phyloP scores from a whole-genome alignment of 2,113 vertebrate species.

The Podarcis cretensis region DNA sequence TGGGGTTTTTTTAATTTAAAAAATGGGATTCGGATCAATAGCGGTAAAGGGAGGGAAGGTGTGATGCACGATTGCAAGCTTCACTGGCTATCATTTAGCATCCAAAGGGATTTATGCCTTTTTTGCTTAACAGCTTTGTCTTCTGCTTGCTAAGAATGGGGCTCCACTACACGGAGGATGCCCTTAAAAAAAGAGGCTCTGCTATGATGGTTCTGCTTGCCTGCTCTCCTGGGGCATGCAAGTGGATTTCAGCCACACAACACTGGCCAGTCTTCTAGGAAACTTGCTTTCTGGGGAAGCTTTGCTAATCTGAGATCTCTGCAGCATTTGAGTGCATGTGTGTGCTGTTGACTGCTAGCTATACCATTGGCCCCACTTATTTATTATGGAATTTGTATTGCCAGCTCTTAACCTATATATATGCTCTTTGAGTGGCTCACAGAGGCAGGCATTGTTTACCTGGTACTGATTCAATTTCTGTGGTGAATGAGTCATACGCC shows the following conservation, averaged over 20 bases:
- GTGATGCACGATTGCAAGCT: neutral
- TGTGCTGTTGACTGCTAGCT: neutral
- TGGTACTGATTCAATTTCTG: neutral
- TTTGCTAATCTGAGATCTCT: neutral
- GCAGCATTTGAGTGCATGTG: neutral
- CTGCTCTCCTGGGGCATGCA: neutral
- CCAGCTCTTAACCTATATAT: neutral
- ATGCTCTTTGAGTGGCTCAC: neutral
- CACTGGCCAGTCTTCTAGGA: no score
- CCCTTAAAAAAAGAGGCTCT: neutral
- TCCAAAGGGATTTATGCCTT: neutral
- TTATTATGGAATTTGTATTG: neutral
- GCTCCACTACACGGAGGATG: neutral
- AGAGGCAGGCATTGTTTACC: neutral
- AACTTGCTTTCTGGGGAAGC: neutral
- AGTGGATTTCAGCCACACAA: neutral
- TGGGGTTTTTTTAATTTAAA: neutral
- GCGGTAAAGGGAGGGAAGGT: neutral
- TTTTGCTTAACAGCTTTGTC: neutral
- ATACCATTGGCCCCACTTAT: neutral
- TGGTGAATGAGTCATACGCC: neutral
- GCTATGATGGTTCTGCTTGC: neutral
- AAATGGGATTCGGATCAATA: constrained; percentile 3
- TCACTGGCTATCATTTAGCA: neutral
- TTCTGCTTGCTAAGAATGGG: neutral